Evolutionary conservation across 35 echinoderm and acorn worm genomes (phyloP).

Genomic region (Anneissia japonica): DNA sequence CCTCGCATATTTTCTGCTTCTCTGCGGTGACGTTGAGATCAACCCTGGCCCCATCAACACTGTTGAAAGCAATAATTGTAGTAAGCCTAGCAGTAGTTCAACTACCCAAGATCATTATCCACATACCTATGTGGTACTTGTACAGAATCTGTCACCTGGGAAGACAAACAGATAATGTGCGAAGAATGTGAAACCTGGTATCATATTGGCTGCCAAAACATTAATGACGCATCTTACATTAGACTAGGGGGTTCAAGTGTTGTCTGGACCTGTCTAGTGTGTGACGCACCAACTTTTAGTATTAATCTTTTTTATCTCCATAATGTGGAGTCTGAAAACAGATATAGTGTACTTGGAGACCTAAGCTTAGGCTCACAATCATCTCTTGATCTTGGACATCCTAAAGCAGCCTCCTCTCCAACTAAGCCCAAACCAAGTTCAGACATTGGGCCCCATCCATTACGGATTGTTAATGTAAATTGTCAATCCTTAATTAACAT

Average conservation of each 20-base stretch:
- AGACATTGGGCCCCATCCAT: background rate
- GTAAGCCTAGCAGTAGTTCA: too few species aligned
- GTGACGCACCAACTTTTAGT: conserved; percentile 14
- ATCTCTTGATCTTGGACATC: background rate
- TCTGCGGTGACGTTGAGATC: background rate
- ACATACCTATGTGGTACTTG: conserved; percentile 42
- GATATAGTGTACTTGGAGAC: background rate
- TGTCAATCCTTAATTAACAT: background rate
- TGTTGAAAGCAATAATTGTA: background rate
- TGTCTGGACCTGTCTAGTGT: background rate
- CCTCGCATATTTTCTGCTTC: background rate
- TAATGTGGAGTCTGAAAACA: background rate
- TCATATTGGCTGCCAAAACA: background rate
- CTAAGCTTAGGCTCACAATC: background rate
- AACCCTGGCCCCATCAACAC: background rate
- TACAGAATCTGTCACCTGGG: conserved; percentile 35
- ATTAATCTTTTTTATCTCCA: background rate
- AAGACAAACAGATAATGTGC: conserved; percentile 40
- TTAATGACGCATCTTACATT: conserved; percentile 33
- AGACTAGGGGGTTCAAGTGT: conserved; percentile 18
- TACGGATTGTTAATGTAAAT: conserved; percentile 14
- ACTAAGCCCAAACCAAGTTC: conserved; percentile 7
- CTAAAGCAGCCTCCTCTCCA: background rate
- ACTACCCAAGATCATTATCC: background rate
- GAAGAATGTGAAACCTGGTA: conserved; percentile 54